Evolutionary conservation across 2,888 invertebrate species (phyloP).

Genomic region (Isotomurus palustris): DNA sequence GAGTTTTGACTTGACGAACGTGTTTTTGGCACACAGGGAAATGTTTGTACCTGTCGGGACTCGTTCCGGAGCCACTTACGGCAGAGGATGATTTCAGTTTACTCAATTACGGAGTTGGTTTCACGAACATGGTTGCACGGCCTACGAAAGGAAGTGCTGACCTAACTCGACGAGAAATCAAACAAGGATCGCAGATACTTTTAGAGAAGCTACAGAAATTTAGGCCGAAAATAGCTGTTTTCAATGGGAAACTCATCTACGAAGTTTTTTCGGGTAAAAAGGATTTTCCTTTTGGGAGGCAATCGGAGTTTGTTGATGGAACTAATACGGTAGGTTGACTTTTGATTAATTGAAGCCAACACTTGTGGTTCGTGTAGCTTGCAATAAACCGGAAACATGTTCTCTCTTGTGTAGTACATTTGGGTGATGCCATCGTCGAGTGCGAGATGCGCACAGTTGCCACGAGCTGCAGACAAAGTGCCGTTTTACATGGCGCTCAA

Average conservation of each 20-base stretch:
- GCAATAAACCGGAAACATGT: too few relatives aligned
- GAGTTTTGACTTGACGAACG: neutral
- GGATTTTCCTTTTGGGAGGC: conserved; percentile 93
- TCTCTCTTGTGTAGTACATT: conserved; percentile 69
- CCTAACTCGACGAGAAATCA: conserved; percentile 86
- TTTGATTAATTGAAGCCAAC: neutral
- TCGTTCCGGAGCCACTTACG: conserved; percentile 91
- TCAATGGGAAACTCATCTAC: conserved; percentile 98
- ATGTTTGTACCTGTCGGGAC: conserved; percentile 87
- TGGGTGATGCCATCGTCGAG: conserved; percentile 99
- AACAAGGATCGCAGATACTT: conserved; percentile 81
- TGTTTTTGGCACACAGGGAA: conserved; percentile 61
- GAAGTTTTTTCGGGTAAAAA: conserved; percentile 96
- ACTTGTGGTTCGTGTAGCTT: neutral
- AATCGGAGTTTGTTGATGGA: conserved; percentile 87
- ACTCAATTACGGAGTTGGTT: conserved; percentile 89
- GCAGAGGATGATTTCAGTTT: conserved; percentile 94
- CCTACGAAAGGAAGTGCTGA: conserved; percentile 96
- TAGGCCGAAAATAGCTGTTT: conserved; percentile 93
- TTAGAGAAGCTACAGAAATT: conserved; percentile 85
- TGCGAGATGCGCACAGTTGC: conserved; percentile 92
- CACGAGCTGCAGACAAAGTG: conserved; percentile 96
- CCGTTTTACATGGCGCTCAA: conserved; percentile 94
- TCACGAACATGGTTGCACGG: conserved; percentile 95
- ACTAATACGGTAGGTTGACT: conserved; percentile 77